phyloP scores from a whole-genome alignment of 2,797 vertebrate species.

The Acanthis flammea region DNA sequence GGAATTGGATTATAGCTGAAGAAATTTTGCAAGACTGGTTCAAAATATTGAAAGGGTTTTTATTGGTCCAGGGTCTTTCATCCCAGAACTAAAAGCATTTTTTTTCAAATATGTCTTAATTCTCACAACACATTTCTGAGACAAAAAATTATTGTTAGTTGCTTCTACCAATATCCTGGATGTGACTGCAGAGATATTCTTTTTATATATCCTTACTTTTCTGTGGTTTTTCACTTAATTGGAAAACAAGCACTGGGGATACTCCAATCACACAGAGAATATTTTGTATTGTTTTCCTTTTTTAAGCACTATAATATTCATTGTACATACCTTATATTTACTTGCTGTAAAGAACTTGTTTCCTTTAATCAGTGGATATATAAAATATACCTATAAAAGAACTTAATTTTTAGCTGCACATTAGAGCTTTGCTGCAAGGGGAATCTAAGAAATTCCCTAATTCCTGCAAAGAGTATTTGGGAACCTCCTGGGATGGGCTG shows the following conservation, averaged over 20 bases:
- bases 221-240: slow-evolving; percentile 24
- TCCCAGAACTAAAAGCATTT: neutral
- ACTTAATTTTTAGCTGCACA: neutral
- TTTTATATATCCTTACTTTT: neutral
- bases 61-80: neutral
- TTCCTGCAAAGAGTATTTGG: neutral
- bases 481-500: neutral
- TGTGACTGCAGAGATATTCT: neutral
- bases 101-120: slow-evolving; percentile 20
- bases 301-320: neutral
- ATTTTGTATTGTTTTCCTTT: neutral
- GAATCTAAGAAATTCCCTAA: neutral
- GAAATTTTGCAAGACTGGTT: neutral
- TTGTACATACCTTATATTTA: neutral
- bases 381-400: neutral
- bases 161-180: slow-evolving; percentile 20
- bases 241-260: slow-evolving; percentile 39
- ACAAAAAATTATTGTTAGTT: neutral
- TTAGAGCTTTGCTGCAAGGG: neutral
- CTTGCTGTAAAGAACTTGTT: neutral
- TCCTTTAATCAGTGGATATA: neutral
- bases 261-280: neutral
- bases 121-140: neutral
- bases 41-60: neutral
- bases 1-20: neutral